Conservation (phyloP, 23 tunicate species). For the Ciona savignyi region DNA sequence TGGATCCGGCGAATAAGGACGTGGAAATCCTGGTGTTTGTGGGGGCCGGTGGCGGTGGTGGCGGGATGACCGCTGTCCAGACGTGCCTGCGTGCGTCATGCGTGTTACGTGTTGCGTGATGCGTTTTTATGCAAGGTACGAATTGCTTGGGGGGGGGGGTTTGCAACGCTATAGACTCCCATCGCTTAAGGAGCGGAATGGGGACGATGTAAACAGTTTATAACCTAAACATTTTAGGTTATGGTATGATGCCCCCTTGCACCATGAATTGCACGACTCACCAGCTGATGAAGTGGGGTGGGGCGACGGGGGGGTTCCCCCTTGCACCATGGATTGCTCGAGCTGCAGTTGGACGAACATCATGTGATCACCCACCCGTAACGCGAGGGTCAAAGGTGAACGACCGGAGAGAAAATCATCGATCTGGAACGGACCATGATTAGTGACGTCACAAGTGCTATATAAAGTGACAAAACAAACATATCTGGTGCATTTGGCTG, state of each 20-base stretch:
- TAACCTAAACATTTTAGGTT: no score
- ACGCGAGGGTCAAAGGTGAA: constrained; percentile 90
- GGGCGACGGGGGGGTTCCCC: background rate
- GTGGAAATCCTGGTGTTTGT: background rate
- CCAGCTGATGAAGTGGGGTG: no score
- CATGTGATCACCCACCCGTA: constrained; percentile 96
- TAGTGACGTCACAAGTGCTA: background rate
- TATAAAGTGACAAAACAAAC: no score
- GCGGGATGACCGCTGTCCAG: background rate
- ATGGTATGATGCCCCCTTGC: no score
- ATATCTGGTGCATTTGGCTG: no score
- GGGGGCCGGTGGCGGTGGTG: background rate
- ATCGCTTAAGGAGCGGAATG: no score
- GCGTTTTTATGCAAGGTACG: no score
- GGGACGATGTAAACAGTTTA: no score
- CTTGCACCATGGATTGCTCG: constrained; percentile 46
- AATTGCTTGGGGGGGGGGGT: no score
- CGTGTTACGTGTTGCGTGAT: no score
- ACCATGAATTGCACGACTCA: no score
- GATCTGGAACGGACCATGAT: constrained; percentile 27
- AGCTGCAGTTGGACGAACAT: constrained; percentile 98
- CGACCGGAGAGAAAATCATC: constrained; percentile 96
- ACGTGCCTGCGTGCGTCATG: background rate
- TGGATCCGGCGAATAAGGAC: background rate
- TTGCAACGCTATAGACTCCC: no score